phyloP scores from a whole-genome alignment of 2,113 vertebrate species.

The Myocastor coypus region DNA sequence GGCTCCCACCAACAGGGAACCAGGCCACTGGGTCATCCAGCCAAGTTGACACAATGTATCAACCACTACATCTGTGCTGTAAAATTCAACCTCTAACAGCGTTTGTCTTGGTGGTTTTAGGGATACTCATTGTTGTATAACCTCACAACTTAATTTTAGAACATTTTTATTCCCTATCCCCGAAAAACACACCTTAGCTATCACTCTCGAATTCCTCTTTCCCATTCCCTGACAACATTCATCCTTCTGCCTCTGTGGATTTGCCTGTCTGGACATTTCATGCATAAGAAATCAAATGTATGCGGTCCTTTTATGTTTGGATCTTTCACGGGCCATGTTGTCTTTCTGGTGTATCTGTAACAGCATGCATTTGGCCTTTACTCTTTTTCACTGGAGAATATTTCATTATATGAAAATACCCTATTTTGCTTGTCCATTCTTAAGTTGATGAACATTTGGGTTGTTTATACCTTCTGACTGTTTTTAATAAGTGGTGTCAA shows the following conservation, averaged over 20 bases:
- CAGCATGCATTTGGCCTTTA: too few relatives aligned
- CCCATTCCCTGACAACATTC: background rate
- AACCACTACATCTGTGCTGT: too few relatives aligned
- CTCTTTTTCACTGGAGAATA: background rate
- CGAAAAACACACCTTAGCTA: background rate
- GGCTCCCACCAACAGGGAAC: too few relatives aligned
- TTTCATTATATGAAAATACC: too few relatives aligned
- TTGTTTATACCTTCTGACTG: too few relatives aligned
- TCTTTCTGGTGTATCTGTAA: background rate
- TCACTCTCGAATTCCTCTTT: background rate
- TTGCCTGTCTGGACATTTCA: background rate
- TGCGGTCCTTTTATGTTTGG: background rate
- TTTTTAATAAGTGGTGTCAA: background rate
- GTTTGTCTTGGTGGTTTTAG: background rate
- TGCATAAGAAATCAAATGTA: background rate
- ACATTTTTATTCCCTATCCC: background rate
- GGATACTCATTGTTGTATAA: background rate
- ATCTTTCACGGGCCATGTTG: background rate
- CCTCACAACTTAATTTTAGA: conserved; percentile 3
- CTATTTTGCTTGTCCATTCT: too few relatives aligned
- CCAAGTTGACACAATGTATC: too few relatives aligned
- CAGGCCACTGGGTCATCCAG: too few relatives aligned
- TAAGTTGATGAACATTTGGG: too few relatives aligned
- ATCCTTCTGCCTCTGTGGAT: background rate
- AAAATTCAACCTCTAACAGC: background rate